Evolutionary conservation across 2,113 vertebrate species (phyloP).

Genomic region (Pithys albifrons): DNA sequence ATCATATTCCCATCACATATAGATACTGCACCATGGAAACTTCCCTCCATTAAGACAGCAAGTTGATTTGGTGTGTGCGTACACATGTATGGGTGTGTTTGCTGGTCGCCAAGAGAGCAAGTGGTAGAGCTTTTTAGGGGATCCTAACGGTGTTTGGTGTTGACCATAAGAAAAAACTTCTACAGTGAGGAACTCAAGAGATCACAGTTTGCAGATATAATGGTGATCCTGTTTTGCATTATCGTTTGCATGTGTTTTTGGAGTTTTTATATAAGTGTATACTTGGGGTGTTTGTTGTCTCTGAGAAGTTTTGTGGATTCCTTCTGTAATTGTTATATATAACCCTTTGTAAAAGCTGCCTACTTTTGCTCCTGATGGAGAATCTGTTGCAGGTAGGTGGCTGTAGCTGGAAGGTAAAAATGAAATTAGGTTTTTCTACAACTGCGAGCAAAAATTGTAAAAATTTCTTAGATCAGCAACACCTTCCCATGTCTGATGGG

Average conservation of each 20-base stretch:
- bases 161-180: conserved; percentile 45
- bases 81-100: neutral
- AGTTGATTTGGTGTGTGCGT: conserved; percentile 4
- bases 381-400: neutral
- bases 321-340: neutral
- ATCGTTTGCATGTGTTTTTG: conserved; percentile 44
- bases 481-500: conserved; percentile 34
- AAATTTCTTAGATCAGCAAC: neutral
- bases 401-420: conserved; percentile 11
- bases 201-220: neutral
- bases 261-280: conserved; percentile 36
- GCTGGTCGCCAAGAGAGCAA: neutral
- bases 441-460: neutral
- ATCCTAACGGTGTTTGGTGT: conserved; percentile 24
- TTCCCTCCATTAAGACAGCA: neutral
- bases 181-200: neutral
- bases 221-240: neutral
- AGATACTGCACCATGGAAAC: conserved; percentile 34
- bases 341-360: neutral
- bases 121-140: neutral
- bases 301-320: neutral
- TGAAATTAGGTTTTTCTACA: neutral
- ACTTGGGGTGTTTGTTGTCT: conserved; percentile 6
- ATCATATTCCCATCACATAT: conserved; percentile 26
- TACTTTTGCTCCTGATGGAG: neutral